These are phyloP conservation scores for Cylas formicarius DNA, from an alignment of 1,140 invertebrate species.

Conservation along the genomic window DNA sequence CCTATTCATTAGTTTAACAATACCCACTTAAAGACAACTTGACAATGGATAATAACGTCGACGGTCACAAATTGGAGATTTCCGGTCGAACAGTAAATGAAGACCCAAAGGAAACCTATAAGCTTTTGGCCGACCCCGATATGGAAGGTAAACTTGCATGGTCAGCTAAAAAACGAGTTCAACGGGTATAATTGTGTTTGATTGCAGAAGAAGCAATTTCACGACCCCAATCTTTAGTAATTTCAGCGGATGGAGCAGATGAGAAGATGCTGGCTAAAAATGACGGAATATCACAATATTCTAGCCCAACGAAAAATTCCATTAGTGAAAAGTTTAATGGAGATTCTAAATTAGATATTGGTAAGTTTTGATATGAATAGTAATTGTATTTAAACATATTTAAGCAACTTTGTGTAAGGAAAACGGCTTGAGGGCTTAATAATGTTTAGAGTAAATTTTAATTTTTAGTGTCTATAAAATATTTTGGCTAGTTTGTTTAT, in stretches of 20 bases:
- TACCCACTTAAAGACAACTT: no score
- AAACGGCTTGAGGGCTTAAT: neutral
- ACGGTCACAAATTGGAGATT: conserved; percentile 35
- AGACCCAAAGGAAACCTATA: conserved; percentile 46
- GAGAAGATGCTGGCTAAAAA: conserved; percentile 61
- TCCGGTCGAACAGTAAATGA: conserved; percentile 25
- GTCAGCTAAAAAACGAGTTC: conserved; percentile 34
- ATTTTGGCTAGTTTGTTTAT: neutral
- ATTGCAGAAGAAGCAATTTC: conserved; percentile 43
- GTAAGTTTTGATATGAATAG: conserved; percentile 44
- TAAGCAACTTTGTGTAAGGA: neutral
- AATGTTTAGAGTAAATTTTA: neutral
- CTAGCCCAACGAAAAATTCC: conserved; percentile 63
- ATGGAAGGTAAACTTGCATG: conserved; percentile 42
- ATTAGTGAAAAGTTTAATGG: conserved; percentile 64
- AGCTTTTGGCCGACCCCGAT: conserved; percentile 52
- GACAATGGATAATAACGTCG: no score
- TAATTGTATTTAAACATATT: conserved; percentile 12
- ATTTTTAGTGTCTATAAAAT: neutral
- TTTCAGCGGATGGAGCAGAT: conserved; percentile 49
- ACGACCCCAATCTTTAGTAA: conserved; percentile 28
- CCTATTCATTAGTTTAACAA: no score
- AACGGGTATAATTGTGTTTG: conserved; percentile 20
- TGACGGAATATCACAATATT: conserved; percentile 49
- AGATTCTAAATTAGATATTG: conserved; percentile 79